These are phyloP conservation scores for Formicarius rufipectus DNA, from an alignment of 2,113 vertebrate genomes.

Conservation along the genomic window DNA sequence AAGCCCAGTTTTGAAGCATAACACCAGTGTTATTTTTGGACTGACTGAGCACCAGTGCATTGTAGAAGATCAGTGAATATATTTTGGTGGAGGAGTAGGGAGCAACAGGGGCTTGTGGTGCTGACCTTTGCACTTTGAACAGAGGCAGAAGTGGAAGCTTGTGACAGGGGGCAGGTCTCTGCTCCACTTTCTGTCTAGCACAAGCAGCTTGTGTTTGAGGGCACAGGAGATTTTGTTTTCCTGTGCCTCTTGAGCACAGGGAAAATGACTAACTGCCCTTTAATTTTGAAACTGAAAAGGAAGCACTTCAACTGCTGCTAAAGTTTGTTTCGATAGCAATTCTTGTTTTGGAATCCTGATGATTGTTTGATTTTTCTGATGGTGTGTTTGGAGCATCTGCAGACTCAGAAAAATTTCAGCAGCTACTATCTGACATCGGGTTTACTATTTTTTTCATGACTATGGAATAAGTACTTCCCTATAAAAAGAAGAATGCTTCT, in stretches of 20 bases:
- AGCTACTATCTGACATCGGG: background rate
- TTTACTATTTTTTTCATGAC: background rate
- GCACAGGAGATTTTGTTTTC: background rate
- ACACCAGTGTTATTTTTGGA: constrained; percentile 9
- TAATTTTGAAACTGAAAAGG: constrained; percentile 14
- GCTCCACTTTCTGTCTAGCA: background rate
- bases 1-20: constrained; percentile 10
- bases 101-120: background rate
- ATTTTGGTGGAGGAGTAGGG: background rate
- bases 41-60: background rate
- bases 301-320: background rate
- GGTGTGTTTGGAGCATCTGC: background rate
- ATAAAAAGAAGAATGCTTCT: background rate
- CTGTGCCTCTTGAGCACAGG: background rate
- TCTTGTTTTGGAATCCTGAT: background rate
- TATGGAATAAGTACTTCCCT: background rate
- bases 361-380: background rate
- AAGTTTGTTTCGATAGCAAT: background rate
- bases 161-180: background rate
- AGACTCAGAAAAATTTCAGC: background rate
- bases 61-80: background rate
- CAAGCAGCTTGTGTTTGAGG: background rate
- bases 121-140: background rate
- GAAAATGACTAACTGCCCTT: background rate
- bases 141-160: background rate